phyloP scores from a whole-genome alignment of 2,888 invertebrate genomes.

The Drosophila paramelanica region DNA sequence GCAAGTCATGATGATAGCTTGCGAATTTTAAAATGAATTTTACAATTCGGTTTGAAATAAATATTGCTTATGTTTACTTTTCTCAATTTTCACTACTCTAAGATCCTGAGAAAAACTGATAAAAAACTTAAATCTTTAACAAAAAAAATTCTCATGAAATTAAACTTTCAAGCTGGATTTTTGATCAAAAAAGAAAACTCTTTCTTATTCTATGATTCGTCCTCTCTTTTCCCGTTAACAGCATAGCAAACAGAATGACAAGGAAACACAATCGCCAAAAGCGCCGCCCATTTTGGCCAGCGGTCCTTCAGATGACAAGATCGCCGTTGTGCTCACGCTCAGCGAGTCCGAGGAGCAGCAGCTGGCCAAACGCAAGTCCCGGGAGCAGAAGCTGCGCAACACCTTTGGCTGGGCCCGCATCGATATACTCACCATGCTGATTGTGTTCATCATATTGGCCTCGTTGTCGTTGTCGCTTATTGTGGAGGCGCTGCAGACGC shows the following conservation, averaged over 20 bases:
- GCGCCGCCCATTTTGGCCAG: constrained; percentile 4
- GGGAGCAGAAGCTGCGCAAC: constrained; percentile 90
- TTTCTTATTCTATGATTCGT: not conserved
- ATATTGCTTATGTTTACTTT: too few species aligned
- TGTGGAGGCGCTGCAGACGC: constrained; percentile 92
- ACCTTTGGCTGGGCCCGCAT: constrained; percentile 97
- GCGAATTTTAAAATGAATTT: not conserved
- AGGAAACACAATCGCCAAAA: not conserved
- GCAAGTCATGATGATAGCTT: constrained; percentile 14
- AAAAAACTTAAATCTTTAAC: not conserved
- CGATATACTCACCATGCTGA: constrained; percentile 93
- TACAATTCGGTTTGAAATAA: too few species aligned
- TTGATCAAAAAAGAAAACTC: not conserved
- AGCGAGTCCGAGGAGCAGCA: constrained; percentile 63
- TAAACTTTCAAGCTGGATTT: too few species aligned
- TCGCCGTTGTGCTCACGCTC: constrained; percentile 55
- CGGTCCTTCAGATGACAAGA: constrained; percentile 44
- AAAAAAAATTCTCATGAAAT: not conserved
- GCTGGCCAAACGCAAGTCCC: constrained; percentile 82
- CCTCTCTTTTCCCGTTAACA: constrained; percentile 12
- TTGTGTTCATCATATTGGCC: constrained; percentile 92
- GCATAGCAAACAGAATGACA: constrained; percentile 78
- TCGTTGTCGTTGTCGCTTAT: constrained; percentile 93
- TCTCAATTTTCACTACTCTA: too few species aligned
- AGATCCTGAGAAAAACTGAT: too few species aligned